These are phyloP conservation scores for Chaenodraco wilsoni DNA, from an alignment of 2,797 vertebrate genomes.

Conservation along the genomic window DNA sequence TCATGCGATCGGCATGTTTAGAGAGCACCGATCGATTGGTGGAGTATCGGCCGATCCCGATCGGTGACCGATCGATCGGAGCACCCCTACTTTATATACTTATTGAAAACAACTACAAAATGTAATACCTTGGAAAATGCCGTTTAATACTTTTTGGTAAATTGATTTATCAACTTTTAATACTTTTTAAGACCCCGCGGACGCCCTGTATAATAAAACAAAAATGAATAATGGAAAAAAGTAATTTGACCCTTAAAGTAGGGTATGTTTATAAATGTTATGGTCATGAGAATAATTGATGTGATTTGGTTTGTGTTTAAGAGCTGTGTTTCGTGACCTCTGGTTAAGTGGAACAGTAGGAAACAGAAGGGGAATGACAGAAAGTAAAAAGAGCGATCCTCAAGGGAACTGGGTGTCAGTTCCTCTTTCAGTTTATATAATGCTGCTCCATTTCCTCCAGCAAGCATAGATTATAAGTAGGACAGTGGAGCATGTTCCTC, in stretches of 20 bases:
- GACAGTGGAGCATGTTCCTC: conserved; percentile 47
- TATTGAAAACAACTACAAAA: too few relatives aligned
- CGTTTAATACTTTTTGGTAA: too few relatives aligned
- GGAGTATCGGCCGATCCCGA: too few relatives aligned
- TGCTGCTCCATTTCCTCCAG: conserved; percentile 72
- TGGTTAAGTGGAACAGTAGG: conserved; percentile 48
- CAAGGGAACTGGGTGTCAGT: conserved; percentile 41
- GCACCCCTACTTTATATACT: too few relatives aligned
- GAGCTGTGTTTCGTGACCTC: conserved; percentile 28
- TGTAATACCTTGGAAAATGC: too few relatives aligned
- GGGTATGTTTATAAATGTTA: background rate
- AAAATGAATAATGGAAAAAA: background rate
- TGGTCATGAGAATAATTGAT: background rate
- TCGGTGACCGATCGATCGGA: too few relatives aligned
- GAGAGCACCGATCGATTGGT: too few relatives aligned
- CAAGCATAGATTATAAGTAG: conserved; percentile 53
- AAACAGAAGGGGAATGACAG: conserved; percentile 7
- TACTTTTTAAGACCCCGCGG: too few relatives aligned
- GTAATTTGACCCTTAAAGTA: background rate
- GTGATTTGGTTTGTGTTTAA: conserved; percentile 11
- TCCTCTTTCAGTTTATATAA: conserved; percentile 61
- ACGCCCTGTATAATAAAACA: background rate
- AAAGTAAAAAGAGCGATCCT: conserved; percentile 24
- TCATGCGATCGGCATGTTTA: too few relatives aligned
- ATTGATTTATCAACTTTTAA: too few relatives aligned